phyloP scores from a whole-genome alignment of 2,797 vertebrate genomes.

The Dryobates pubescens region DNA sequence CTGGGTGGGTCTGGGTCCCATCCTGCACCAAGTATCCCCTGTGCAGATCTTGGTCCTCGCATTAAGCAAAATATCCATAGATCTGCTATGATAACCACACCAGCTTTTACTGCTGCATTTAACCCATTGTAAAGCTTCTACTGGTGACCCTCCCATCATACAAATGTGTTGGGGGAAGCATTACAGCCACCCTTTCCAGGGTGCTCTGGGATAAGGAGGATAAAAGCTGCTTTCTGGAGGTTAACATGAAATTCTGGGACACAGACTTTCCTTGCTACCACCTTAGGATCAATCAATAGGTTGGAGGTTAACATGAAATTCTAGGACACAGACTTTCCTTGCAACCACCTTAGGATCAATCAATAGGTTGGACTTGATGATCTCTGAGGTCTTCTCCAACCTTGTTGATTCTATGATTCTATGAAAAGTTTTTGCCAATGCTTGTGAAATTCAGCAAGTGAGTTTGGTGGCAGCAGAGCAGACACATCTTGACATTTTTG shows the following conservation, averaged over 20 bases:
- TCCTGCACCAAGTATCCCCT: not conserved
- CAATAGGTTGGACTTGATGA: not conserved
- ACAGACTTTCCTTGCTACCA: not conserved
- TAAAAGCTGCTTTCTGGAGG: not conserved
- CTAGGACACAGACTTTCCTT: not conserved
- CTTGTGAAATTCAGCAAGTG: conserved; percentile 24
- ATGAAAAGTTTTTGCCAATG: not conserved
- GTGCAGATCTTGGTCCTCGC: not conserved
- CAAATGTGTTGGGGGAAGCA: not conserved
- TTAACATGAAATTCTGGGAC: not conserved
- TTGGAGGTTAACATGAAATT: not conserved
- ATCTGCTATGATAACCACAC: not conserved
- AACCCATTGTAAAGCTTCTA: not conserved
- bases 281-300: not conserved
- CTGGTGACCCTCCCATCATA: not conserved
- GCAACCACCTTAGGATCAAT: not conserved
- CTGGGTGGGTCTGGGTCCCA: not conserved
- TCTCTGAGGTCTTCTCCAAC: no score
- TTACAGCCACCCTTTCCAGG: not conserved
- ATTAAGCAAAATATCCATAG: not conserved
- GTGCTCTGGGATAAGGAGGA: not conserved
- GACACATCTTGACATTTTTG: not conserved
- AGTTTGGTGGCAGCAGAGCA: not conserved
- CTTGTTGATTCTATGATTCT: no score
- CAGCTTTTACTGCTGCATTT: not conserved